Evolutionary conservation across 1,140 invertebrate species (phyloP).

Genomic region (Brachionus angularis): DNA sequence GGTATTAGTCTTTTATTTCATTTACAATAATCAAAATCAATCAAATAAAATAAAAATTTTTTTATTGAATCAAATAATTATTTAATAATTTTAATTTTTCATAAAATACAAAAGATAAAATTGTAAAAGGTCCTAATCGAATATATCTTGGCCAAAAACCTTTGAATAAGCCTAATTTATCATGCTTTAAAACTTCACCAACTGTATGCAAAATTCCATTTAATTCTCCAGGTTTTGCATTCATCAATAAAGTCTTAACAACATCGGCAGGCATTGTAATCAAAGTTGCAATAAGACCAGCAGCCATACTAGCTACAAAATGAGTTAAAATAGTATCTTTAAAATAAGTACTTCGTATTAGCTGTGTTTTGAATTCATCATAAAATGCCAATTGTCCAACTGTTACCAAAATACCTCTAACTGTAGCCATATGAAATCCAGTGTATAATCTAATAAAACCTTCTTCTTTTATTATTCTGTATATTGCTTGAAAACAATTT

Average conservation of each 20-base stretch:
- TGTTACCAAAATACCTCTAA: constrained; percentile 86
- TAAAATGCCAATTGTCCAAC: constrained; percentile 88
- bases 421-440: constrained; percentile 83
- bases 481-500: constrained; percentile 86
- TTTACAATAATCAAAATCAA: neutral
- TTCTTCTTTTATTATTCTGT: constrained; percentile 75
- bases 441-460: constrained; percentile 75
- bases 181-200: constrained; percentile 75
- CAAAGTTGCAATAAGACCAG: constrained; percentile 66
- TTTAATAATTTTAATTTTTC: constrained; percentile 70
- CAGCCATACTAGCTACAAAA: constrained; percentile 78
- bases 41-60: neutral
- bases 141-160: constrained; percentile 96
- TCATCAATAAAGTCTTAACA: constrained; percentile 93
- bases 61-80: neutral
- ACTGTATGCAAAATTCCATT: constrained; percentile 18
- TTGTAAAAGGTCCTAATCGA: constrained; percentile 94
- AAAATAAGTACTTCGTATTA: constrained; percentile 63
- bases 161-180: constrained; percentile 79
- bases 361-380: constrained; percentile 79
- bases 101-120: constrained; percentile 91
- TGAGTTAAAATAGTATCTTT: constrained; percentile 79
- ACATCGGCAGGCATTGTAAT: constrained; percentile 66
- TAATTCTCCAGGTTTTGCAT: constrained; percentile 81
- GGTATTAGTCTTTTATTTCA: too few species aligned